Base-by-base conservation (phyloP, 2,113 vertebrate species). In the Gymnorhina tibicen region DNA sequence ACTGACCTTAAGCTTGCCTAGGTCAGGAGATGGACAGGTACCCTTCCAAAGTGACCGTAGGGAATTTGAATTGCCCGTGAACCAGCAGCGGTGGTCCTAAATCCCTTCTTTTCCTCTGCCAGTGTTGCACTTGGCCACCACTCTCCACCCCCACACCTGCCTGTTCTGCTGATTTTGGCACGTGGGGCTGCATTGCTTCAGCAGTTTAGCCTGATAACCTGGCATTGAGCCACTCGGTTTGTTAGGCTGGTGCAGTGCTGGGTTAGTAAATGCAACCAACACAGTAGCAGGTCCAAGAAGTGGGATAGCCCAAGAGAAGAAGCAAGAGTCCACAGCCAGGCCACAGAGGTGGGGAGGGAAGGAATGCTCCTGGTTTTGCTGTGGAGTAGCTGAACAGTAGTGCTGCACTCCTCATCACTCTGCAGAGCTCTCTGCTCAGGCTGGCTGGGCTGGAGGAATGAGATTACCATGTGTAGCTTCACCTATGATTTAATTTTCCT, bases 41-140 rank as follows among this genome's bases (percentile, higher is more conserved):
- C 24, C 50, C 24, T 73, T 72, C 41, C 70, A 13, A 33, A 81
- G 42, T 15, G 52, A 22, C n/a, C 0, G 0, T 3, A 19, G 56
- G 35, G 22, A n/a, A n/a, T n/a, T 53, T 49, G 37, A 23, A 55
- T 58, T 69, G 70, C 69, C 56, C 1, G 0, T 49, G 50, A 69
- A 52, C 18, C 27, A 35, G 26, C 16, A 60, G 53, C 37, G 24
- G 28, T 73, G 53, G 62, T 82, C 73, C 64, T 3, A 4, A 16
- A 59, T 63, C 35, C 42, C 8, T 35, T 60, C 63, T 75, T 76
- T 60, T 64, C 46, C 30, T 79, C 41, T 7, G 3, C 53, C 24
- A 33, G 14, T 83, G 82, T 94, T 90, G 59, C 39, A 16, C 18
- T 81, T 94, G 88, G 92, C 85, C 33, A 14, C 46, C 47, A 46